phyloP scores from a whole-genome alignment of 1,140 invertebrate genomes.

The Bombus consobrinus region DNA sequence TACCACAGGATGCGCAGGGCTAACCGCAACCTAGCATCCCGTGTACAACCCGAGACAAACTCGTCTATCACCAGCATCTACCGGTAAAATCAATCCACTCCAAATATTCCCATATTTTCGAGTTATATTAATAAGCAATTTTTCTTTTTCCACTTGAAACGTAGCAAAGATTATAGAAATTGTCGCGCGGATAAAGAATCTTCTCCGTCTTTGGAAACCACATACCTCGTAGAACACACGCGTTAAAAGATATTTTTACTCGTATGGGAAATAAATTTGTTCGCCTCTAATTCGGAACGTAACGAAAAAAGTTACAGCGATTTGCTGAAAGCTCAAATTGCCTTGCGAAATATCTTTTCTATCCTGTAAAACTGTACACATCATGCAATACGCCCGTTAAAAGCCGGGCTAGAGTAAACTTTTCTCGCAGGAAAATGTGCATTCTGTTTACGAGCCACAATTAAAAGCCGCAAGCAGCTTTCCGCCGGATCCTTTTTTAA shows the following conservation, averaged over 20 bases:
- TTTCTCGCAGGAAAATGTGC: background rate
- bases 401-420: constrained; percentile 6
- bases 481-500: constrained; percentile 3
- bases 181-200: no score
- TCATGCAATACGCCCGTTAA: background rate
- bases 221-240: no score
- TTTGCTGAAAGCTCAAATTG: no score
- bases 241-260: no score
- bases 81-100: constrained; percentile 17
- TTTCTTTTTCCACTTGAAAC: background rate
- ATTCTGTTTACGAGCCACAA: constrained; percentile 2
- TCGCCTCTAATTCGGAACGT: no score
- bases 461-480: constrained; percentile 5
- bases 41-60: constrained; percentile 36
- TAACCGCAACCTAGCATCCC: constrained; percentile 30
- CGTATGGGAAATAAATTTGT: no score
- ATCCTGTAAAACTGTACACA: no score
- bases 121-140: background rate
- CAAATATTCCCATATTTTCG: background rate
- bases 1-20: constrained; percentile 35
- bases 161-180: no score
- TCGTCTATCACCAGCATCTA: constrained; percentile 10
- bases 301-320: no score
- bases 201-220: no score
- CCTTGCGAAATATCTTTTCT: background rate